phyloP scores from a whole-genome alignment of 2,888 invertebrate genomes.

The Anoncus sp. region DNA sequence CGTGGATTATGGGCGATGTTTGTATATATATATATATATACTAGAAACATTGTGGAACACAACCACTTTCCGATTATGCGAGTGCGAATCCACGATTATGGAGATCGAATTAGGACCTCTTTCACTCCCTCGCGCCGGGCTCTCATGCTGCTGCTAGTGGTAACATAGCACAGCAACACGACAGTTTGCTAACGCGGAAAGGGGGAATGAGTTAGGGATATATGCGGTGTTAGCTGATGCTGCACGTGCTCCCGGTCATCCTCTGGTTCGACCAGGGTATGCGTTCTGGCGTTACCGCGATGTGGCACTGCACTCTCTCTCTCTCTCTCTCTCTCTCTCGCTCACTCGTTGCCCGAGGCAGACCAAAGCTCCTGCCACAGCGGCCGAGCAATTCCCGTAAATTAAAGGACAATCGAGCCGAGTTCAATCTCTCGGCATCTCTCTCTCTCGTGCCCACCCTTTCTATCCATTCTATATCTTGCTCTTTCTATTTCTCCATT shows the following conservation, averaged over 20 bases:
- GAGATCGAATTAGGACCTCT: conserved; percentile 74
- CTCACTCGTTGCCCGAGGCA: conserved; percentile 47
- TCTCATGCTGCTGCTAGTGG: conserved; percentile 15
- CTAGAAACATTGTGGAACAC: conserved; percentile 58
- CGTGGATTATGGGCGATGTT: too few relatives aligned
- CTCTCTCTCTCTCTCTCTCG: conserved; percentile 18
- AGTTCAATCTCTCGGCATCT: conserved; percentile 27
- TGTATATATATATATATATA: conserved; percentile 15
- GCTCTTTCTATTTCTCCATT: conserved; percentile 39
- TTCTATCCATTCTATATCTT: conserved; percentile 29
- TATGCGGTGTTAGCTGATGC: conserved; percentile 45
- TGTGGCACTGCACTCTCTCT: conserved; percentile 25
- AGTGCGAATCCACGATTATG: conserved; percentile 75
- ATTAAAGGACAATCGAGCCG: conserved; percentile 80
- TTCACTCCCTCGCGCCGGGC: conserved; percentile 50
- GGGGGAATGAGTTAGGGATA: conserved; percentile 43
- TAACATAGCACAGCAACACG: conserved; percentile 29
- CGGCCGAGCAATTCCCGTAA: conserved; percentile 76
- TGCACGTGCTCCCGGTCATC: conserved; percentile 44
- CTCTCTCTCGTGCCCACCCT: conserved; percentile 13
- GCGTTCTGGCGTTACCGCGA: conserved; percentile 61
- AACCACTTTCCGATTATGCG: conserved; percentile 75
- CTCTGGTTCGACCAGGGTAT: conserved; percentile 30
- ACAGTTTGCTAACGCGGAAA: conserved; percentile 46
- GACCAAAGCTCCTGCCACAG: conserved; percentile 50